Percentiles rank a stretch among this genome's conserved stretches.
Conservation (phyloP, 2,113 vertebrate genomes). For the Lycaon pictus region DNA sequence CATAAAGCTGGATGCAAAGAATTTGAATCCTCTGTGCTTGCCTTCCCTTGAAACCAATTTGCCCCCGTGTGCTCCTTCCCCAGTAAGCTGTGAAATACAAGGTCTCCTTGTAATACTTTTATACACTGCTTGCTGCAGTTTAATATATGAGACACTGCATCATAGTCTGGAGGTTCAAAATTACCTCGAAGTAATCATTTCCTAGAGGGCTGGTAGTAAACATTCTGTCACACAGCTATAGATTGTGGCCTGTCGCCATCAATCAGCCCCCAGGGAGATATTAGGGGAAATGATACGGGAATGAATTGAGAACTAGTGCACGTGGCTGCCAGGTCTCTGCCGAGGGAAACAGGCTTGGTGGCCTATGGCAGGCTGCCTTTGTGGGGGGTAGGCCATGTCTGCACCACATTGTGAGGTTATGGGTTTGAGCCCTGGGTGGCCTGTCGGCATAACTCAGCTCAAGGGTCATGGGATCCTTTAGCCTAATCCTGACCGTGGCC, state of each 20-base stretch:
- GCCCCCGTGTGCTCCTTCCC: not conserved
- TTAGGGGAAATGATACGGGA: not conserved
- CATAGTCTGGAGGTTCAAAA: conserved; percentile 69
- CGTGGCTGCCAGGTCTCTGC: not conserved
- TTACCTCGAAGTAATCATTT: conserved; percentile 77
- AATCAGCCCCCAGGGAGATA: conserved; percentile 55
- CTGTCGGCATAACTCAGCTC: not conserved
- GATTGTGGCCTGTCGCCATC: conserved; percentile 64
- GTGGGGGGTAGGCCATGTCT: not conserved
- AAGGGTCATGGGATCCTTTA: not conserved
- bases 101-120: conserved; percentile 61
- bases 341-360: not conserved
- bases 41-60: conserved; percentile 47
- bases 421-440: not conserved
- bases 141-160: conserved; percentile 74
- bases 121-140: conserved; percentile 18
- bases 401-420: not conserved
- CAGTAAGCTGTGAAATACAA: conserved; percentile 58
- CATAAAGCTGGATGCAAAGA: not conserved
- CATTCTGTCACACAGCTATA: conserved; percentile 62
- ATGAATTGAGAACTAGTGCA: not conserved
- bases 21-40: not conserved
- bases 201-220: conserved; percentile 70
- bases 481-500: not conserved
- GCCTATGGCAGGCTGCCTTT: not conserved